Evolutionary conservation across 2,888 invertebrate species (phyloP).

Genomic region (Nephrotoma flavescens): DNA sequence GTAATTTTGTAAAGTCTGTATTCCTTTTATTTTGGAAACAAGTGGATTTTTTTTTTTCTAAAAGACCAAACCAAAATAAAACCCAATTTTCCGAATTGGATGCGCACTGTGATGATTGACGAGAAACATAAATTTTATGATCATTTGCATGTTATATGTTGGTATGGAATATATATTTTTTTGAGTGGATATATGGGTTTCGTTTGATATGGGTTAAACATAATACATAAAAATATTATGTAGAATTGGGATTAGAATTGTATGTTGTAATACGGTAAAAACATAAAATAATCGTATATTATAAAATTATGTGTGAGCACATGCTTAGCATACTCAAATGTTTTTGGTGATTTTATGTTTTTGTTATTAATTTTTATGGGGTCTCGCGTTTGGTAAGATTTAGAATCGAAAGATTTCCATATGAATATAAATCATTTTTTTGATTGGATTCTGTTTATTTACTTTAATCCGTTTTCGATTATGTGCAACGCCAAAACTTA

Average conservation of each 20-base stretch:
- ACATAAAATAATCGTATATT: neutral
- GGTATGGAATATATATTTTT: neutral
- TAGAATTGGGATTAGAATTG: neutral
- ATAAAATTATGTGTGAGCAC: neutral
- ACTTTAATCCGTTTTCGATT: too few relatives aligned
- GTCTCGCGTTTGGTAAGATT: neutral
- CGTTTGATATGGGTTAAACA: neutral
- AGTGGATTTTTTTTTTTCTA: neutral
- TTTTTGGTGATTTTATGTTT: neutral
- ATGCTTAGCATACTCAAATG: neutral
- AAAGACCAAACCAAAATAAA: neutral
- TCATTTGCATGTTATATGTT: neutral
- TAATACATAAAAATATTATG: neutral
- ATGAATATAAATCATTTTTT: too few relatives aligned
- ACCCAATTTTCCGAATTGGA: neutral
- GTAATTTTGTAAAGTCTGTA: neutral
- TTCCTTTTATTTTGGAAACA: neutral
- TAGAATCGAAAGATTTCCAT: neutral
- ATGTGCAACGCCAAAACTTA: too few relatives aligned
- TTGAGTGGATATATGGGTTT: neutral
- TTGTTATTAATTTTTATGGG: neutral
- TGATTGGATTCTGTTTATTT: too few relatives aligned
- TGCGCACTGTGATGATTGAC: neutral
- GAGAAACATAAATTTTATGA: neutral
- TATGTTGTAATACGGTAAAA: neutral